Evolutionary conservation across 37 sponge, comb jelly and placozoan species (phyloP).

Genomic region (Oopsacas minuta): DNA sequence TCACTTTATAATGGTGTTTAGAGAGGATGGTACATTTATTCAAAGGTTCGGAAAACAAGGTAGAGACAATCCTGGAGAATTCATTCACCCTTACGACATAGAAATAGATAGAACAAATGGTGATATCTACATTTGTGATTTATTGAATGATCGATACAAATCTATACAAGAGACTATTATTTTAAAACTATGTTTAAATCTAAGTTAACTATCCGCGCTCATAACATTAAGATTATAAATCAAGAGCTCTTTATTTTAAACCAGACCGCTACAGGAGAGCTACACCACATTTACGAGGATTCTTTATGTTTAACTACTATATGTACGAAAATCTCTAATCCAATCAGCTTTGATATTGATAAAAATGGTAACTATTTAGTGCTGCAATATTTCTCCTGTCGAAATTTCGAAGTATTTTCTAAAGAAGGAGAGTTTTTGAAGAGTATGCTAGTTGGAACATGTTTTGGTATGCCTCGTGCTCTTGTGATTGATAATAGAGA

Average conservation of each 20-base stretch:
- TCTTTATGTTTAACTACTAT: neutral
- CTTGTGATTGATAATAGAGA: neutral
- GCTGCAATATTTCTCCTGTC: neutral
- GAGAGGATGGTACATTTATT: neutral
- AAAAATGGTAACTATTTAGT: neutral
- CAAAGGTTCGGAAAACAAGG: neutral
- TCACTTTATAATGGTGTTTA: neutral
- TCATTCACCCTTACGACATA: neutral
- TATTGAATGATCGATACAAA: neutral
- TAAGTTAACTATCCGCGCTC: neutral
- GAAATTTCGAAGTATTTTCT: neutral
- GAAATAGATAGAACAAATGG: neutral
- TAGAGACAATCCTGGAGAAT: neutral
- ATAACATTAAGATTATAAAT: neutral
- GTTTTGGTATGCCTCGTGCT: neutral
- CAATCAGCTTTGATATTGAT: neutral
- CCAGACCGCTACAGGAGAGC: neutral
- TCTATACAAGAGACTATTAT: neutral
- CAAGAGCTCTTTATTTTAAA: neutral
- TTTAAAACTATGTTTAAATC: conserved; percentile 6
- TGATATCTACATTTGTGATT: neutral
- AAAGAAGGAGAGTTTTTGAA: neutral
- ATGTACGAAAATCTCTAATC: neutral
- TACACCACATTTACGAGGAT: neutral
- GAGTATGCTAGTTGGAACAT: neutral